These are phyloP conservation scores for Sphenopsis melanotis DNA, from an alignment of 2,797 vertebrate species.

Conservation along the genomic window DNA sequence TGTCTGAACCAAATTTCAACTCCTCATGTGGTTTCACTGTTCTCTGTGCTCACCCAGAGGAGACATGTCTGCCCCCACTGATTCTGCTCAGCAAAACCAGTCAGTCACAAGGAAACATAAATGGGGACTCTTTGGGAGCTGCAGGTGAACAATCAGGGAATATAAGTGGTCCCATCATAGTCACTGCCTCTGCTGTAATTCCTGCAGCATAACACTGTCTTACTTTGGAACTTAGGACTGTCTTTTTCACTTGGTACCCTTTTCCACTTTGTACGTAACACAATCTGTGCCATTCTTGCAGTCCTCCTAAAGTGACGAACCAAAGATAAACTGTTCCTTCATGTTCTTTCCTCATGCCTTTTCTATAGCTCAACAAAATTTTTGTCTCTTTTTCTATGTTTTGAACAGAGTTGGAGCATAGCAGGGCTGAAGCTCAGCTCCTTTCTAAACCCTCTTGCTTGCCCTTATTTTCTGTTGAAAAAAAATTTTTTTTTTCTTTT, in stretches of 20 bases:
- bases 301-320: not conserved
- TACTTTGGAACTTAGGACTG: not conserved
- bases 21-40: not conserved
- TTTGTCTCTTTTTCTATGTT: not conserved
- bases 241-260: not conserved
- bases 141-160: not conserved
- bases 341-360: not conserved
- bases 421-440: not conserved
- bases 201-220: not conserved
- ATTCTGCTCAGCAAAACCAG: not conserved
- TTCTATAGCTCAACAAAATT: not conserved
- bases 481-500: not conserved
- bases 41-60: not conserved
- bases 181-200: not conserved
- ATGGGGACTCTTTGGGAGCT: accelerated
- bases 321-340: not conserved
- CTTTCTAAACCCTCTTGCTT: not conserved
- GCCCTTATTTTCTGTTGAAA: not conserved
- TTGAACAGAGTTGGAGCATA: not conserved
- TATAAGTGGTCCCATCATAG: not conserved
- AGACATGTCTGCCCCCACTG: not conserved
- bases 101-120: not conserved
- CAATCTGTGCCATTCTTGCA: not conserved
- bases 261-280: not conserved
- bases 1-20: not conserved